Evolutionary conservation across 2,797 vertebrate genomes (phyloP), one percentile per base, ranked within the genome.

Genomic region (Aphelocoma californica): DNA sequence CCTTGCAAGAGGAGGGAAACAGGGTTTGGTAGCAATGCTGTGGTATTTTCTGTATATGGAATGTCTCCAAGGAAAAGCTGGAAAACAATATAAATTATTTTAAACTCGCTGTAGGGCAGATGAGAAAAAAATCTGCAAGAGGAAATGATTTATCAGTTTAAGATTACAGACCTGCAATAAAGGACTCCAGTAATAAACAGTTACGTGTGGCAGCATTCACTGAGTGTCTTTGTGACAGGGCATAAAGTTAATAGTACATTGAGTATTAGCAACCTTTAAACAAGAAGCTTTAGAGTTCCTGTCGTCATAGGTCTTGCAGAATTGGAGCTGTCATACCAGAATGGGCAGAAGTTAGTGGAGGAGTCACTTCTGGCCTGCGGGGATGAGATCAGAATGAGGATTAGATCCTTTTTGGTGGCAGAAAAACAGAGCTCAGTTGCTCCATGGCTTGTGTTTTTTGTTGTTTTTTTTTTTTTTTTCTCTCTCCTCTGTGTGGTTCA

Each of bases 201-300:
- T 71, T 78, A 57, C 0, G 2, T 64, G 34, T 80, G 38, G 50
- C 69, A 81, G 75, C 67, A 66, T 56, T 32, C 45, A 74, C 62
- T 28, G 25, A 9, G 32, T 72, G 28, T 62, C 69, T 81, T 48
- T 80, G 21, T 73, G 48, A 28, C 3, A 5, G 36, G 62, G n/a
- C 44, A 48, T 75, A 50, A 84, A 79, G 86, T 70, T 86, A 82
- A 87, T 72, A 58, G 79, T 67, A 75, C 13, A 14, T 47, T 67
- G 50, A 44, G 36, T 75, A n/a, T 79, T 75, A 60, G 2, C 77
- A 67, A 82, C 84, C 81, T 95, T 95, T 95, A 89, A 89, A 85
- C 71, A 82, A 66, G 38, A 94, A 74, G 45, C 3, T 4, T 70
- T 45, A 42, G 65, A 75, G 47, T 82, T 64, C 78, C 54, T 87